These are phyloP conservation scores for Stenopsyche tienmushanensis DNA, from an alignment of 1,140 invertebrate genomes.

Conservation along the genomic window DNA sequence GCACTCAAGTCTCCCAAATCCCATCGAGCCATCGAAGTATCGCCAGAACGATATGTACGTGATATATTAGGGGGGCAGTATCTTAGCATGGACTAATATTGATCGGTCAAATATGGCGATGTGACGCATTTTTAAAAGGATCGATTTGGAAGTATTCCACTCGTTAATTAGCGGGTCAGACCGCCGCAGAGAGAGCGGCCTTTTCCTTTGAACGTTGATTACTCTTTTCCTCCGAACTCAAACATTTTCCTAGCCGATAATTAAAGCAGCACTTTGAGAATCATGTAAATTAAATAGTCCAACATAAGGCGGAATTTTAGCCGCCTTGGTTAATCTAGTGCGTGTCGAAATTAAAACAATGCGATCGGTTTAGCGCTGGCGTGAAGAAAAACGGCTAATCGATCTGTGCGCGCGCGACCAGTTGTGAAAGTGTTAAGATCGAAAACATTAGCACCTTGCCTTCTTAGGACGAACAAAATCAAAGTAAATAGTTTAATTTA, in stretches of 20 bases:
- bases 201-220: slow-evolving; percentile 14
- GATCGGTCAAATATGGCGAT: slow-evolving; percentile 19
- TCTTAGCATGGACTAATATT: slow-evolving; percentile 18
- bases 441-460: no score
- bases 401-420: no score
- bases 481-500: no score
- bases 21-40: no score
- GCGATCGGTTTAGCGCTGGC: slow-evolving; percentile 1
- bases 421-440: no score
- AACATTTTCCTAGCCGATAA: not conserved
- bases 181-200: slow-evolving; percentile 7
- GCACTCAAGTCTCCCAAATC: no score
- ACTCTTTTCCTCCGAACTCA: not conserved
- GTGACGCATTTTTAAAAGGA: slow-evolving; percentile 20
- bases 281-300: slow-evolving; percentile 1
- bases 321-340: not conserved
- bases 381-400: no score
- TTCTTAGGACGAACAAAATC: no score
- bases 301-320: not conserved
- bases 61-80: slow-evolving; percentile 9
- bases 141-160: slow-evolving; percentile 1
- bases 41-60: slow-evolving; percentile 2
- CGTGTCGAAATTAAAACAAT: slow-evolving; percentile 23
- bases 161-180: slow-evolving; percentile 13
- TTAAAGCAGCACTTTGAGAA: not conserved